Percentiles rank a stretch among this genome's conserved stretches.
phyloP scores from a whole-genome alignment of 2,797 vertebrate genomes.

The Selene dorsalis region DNA sequence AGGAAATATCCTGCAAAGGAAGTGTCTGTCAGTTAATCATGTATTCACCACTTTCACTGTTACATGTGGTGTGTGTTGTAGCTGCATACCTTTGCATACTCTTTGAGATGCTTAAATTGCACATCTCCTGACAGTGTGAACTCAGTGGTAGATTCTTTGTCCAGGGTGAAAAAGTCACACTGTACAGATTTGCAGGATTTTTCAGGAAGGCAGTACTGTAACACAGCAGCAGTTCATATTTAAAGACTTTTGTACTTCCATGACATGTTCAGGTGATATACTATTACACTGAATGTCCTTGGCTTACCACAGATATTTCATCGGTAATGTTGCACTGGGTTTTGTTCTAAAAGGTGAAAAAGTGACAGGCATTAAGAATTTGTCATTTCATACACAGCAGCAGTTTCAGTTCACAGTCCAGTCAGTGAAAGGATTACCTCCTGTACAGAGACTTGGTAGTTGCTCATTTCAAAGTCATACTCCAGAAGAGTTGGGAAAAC shows the following conservation, averaged over 20 bases:
- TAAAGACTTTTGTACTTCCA: not conserved
- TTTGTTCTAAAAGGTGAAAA: slow-evolving; percentile 66
- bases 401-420: too few relatives aligned
- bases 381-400: slow-evolving; percentile 3
- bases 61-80: not conserved
- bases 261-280: not conserved
- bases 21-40: slow-evolving; percentile 3
- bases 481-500: slow-evolving; percentile 67
- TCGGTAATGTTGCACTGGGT: slow-evolving; percentile 52
- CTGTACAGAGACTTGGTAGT: slow-evolving; percentile 55
- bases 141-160: slow-evolving; percentile 38
- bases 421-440: slow-evolving; percentile 56
- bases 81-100: slow-evolving; percentile 51
- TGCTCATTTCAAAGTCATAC: slow-evolving; percentile 65
- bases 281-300: slow-evolving; percentile 2
- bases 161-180: slow-evolving; percentile 69
- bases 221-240: slow-evolving; percentile 15
- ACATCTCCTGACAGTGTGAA: slow-evolving; percentile 60
- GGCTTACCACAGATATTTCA: slow-evolving; percentile 51
- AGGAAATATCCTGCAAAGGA: slow-evolving; percentile 59
- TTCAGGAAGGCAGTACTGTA: slow-evolving; percentile 62
- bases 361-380: not conserved
- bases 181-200: slow-evolving; percentile 27
- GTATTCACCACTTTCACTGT: not conserved
- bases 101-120: slow-evolving; percentile 56